A percentile compares a stretch with the other conserved stretches of the same genome.
These are phyloP conservation scores for Drosophila grimshawi DNA, from an alignment of 1,140 invertebrate genomes.

Conservation along the genomic window DNA sequence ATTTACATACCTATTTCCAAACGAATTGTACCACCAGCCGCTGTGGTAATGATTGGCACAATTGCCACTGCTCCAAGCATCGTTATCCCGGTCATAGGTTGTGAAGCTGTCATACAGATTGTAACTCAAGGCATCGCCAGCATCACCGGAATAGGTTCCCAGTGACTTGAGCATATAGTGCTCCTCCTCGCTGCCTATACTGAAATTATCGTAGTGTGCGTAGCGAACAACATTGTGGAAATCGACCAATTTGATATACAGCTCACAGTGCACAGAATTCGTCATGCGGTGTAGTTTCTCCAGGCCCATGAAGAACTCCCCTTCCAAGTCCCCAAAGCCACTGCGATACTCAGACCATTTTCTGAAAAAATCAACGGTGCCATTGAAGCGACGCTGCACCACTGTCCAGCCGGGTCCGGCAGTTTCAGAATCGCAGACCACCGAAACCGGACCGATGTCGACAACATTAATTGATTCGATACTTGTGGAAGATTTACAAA, in stretches of 20 bases:
- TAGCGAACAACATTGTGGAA: conserved; percentile 85
- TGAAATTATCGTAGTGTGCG: conserved; percentile 88
- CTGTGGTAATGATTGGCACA: conserved; percentile 87
- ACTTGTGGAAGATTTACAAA: not conserved
- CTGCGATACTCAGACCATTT: conserved; percentile 20
- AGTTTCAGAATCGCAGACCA: conserved; percentile 7
- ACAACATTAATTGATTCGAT: conserved; percentile 1
- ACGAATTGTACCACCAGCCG: conserved; percentile 87
- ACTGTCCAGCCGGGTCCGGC: conserved; percentile 20
- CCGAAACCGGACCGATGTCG: not conserved
- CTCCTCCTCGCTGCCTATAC: conserved; percentile 87
- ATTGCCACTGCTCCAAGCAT: conserved; percentile 87
- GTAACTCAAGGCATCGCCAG: conserved; percentile 88
- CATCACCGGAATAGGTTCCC: conserved; percentile 87
- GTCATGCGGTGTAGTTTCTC: conserved; percentile 28
- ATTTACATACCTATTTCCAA: conserved; percentile 43
- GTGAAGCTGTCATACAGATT: conserved; percentile 89
- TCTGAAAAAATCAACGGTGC: conserved; percentile 14
- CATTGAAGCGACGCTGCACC: conserved; percentile 22
- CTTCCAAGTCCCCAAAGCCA: conserved; percentile 20
- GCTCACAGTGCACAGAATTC: conserved; percentile 16
- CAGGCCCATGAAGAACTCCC: conserved; percentile 35
- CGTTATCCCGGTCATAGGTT: conserved; percentile 89
- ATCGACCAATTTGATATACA: conserved; percentile 87
- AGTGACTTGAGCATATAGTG: conserved; percentile 87